These are phyloP conservation scores for Syngnathus acus DNA, from an alignment of 2,797 vertebrate species.

Conservation along the genomic window DNA sequence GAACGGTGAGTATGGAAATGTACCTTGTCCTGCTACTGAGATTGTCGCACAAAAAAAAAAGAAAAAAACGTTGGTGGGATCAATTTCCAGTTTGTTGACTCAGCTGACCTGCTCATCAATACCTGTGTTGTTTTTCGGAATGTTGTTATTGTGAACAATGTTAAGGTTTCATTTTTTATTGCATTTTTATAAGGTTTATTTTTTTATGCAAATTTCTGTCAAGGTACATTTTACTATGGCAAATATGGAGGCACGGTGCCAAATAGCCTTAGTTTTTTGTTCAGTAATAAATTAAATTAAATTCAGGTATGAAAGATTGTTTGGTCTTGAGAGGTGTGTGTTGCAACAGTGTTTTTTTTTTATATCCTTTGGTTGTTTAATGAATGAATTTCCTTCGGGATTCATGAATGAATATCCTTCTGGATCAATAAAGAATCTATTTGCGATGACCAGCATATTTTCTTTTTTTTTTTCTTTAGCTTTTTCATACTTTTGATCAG, in stretches of 20 bases:
- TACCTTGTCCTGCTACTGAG: not conserved
- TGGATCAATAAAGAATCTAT: not conserved
- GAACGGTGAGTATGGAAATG: constrained; percentile 68
- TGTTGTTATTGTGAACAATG: not conserved
- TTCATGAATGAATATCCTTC: not conserved
- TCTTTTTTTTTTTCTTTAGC: not conserved
- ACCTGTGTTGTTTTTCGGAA: constrained; percentile 12
- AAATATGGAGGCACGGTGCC: no score
- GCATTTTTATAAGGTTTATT: not conserved
- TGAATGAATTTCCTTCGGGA: not conserved
- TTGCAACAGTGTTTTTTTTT: no score
- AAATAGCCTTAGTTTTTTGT: no score
- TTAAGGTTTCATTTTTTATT: not conserved
- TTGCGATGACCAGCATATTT: not conserved
- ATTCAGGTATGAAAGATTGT: no score
- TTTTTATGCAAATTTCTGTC: no score
- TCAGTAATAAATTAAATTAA: no score
- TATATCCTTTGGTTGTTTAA: not conserved
- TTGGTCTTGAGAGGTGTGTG: no score
- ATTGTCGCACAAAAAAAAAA: not conserved
- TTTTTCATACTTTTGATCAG: not conserved
- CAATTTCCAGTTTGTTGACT: constrained; percentile 29
- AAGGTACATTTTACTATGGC: no score
- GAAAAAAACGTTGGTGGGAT: not conserved
- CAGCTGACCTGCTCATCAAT: constrained; percentile 36